These are phyloP conservation scores for Nemopilema nomurai DNA, from an alignment of 30 jellyfish, hydroid and myxozoan genomes.

Conservation along the genomic window DNA sequence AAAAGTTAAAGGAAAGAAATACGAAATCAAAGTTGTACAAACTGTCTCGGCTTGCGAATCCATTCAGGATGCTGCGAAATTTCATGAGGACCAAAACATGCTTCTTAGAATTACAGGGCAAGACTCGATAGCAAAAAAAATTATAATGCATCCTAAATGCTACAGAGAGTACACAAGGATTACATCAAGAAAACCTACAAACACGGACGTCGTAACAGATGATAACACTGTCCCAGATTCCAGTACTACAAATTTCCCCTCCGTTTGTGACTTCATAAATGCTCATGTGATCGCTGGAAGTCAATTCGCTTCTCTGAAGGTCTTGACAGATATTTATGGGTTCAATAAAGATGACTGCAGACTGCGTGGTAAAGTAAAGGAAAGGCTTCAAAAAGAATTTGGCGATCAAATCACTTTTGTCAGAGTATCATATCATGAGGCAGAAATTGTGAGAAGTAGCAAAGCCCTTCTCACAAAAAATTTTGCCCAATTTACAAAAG, in stretches of 20 bases:
- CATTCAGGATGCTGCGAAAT: constrained; percentile 32
- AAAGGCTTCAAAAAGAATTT: constrained; percentile 25
- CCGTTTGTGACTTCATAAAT: constrained; percentile 10
- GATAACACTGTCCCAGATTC: constrained; percentile 12
- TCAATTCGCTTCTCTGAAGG: background rate
- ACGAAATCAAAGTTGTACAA: constrained; percentile 24
- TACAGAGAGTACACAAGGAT: constrained; percentile 29
- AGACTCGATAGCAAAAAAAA: constrained; percentile 28
- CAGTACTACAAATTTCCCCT: constrained; percentile 7
- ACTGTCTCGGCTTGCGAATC: constrained; percentile 32
- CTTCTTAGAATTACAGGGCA: constrained; percentile 29
- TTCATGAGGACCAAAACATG: constrained; percentile 17
- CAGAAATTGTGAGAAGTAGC: constrained; percentile 36
- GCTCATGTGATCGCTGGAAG: constrained; percentile 19
- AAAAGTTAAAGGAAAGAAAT: constrained; percentile 50
- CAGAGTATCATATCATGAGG: constrained; percentile 14
- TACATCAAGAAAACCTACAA: constrained; percentile 6
- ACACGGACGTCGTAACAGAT: background rate
- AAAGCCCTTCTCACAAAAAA: constrained; percentile 39
- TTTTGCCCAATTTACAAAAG: background rate
- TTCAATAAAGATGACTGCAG: constrained; percentile 10
- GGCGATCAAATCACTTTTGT: constrained; percentile 27
- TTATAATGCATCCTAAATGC: constrained; percentile 14
- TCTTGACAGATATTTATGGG: background rate
- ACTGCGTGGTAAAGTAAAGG: constrained; percentile 40